phyloP scores from a whole-genome alignment of 2,797 vertebrate species.

The Prionace glauca region DNA sequence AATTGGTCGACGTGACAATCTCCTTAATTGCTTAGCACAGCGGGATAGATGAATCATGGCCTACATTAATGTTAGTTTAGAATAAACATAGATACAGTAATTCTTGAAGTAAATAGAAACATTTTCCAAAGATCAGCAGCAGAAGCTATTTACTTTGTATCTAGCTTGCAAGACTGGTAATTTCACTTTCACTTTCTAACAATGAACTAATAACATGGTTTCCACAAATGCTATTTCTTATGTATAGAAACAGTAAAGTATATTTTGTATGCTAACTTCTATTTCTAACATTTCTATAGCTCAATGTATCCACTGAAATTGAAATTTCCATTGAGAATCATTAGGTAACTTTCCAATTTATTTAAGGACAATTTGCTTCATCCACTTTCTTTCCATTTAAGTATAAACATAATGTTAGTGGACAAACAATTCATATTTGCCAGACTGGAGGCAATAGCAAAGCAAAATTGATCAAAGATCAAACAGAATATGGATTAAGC shows the following conservation, averaged over 20 bases:
- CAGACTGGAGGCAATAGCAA: not conserved
- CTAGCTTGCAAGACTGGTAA: not conserved
- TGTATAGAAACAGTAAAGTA: not conserved
- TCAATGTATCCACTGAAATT: not conserved
- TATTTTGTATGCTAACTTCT: not conserved
- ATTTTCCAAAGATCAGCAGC: not conserved
- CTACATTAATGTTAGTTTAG: not conserved
- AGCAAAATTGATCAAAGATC: conserved; percentile 7
- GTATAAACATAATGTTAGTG: not conserved
- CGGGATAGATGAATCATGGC: too few relatives aligned
- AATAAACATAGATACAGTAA: not conserved
- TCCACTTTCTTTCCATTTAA: not conserved
- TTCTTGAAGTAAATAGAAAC: not conserved
- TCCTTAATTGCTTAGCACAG: too few relatives aligned
- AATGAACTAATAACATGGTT: not conserved
- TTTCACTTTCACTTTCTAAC: not conserved
- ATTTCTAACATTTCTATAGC: not conserved
- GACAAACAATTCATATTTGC: not conserved
- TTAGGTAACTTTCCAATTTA: not conserved
- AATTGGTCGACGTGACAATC: too few relatives aligned
- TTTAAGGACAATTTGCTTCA: not conserved
- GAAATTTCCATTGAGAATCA: not conserved
- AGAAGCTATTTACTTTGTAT: not conserved
- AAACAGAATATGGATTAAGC: conserved; percentile 5
- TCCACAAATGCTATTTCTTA: not conserved